phyloP scores from a whole-genome alignment of 2,113 vertebrate species.

The Zosterops hypoxanthus region DNA sequence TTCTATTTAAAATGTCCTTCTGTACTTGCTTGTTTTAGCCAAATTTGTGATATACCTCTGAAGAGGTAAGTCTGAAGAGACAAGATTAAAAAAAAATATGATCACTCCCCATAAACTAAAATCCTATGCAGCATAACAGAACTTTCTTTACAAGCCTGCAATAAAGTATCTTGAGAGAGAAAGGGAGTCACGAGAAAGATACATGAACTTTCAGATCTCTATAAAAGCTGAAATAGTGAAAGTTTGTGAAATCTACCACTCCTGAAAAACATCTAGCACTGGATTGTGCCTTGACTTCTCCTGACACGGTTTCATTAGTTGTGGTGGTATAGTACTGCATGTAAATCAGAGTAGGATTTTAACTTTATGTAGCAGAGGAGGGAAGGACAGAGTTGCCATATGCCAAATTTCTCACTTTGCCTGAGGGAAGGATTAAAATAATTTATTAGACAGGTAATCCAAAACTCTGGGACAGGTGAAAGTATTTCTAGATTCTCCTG shows the following conservation, averaged over 20 bases:
- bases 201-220: neutral
- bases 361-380: neutral
- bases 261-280: neutral
- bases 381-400: neutral
- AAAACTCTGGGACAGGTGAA: neutral
- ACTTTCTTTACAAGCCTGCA: neutral
- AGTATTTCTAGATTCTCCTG: constrained; percentile 6
- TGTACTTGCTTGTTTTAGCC: neutral
- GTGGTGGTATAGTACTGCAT: neutral
- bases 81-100: neutral
- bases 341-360: neutral
- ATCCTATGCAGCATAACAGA: neutral
- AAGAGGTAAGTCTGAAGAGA: neutral
- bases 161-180: neutral
- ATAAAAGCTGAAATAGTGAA: neutral
- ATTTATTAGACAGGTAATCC: neutral
- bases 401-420: constrained; percentile 25
- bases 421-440: constrained; percentile 7
- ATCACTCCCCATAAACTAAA: neutral
- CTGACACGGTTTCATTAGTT: neutral
- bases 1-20: neutral
- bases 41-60: neutral
- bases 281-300: neutral
- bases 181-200: neutral
- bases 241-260: neutral